phyloP scores from a whole-genome alignment of 1,140 invertebrate species.

The Formica exsecta region DNA sequence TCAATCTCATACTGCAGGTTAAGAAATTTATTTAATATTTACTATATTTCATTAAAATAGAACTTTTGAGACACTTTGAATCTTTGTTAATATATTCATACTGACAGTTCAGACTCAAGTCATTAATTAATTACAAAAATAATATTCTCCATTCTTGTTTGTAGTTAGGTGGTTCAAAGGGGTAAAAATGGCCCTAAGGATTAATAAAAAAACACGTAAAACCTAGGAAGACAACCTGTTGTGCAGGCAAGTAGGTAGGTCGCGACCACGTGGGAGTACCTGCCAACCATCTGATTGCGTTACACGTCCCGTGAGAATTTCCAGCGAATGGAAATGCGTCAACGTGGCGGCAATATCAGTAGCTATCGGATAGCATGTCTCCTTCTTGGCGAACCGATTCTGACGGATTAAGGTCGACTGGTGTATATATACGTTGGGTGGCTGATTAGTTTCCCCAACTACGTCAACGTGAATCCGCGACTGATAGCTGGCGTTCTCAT shows the following conservation, averaged over 20 bases:
- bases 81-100: constrained; percentile 1
- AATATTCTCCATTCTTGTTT: neutral
- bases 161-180: neutral
- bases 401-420: constrained; percentile 55
- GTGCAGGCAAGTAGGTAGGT: constrained; percentile 54
- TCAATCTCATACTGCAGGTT: too few species aligned
- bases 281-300: constrained; percentile 67
- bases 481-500: constrained; percentile 16
- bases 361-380: constrained; percentile 63
- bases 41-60: too few species aligned
- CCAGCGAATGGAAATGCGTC: constrained; percentile 57
- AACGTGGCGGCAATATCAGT: constrained; percentile 61
- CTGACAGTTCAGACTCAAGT: neutral
- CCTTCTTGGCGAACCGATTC: constrained; percentile 62
- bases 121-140: constrained; percentile 16
- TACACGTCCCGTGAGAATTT: constrained; percentile 67
- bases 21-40: too few species aligned
- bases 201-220: neutral
- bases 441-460: constrained; percentile 62
- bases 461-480: constrained; percentile 56
- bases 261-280: constrained; percentile 63
- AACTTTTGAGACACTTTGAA: neutral
- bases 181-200: neutral
- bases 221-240: constrained; percentile 53
- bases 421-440: constrained; percentile 41